A percentile compares a stretch with the other conserved stretches of the same genome.
Evolutionary conservation across 2,797 vertebrate genomes (phyloP).

Genomic region (Paguma larvata): DNA sequence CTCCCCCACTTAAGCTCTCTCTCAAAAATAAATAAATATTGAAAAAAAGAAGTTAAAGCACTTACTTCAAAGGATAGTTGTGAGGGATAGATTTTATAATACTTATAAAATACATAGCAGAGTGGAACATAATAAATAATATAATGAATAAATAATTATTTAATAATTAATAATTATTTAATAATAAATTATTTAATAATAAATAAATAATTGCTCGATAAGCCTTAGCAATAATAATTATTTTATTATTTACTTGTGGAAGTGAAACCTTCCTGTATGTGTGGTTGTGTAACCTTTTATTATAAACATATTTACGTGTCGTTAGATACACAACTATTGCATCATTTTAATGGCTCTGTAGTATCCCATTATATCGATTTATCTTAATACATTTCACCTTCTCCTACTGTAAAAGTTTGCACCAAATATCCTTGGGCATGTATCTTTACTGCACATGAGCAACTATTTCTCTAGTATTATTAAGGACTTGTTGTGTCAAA

Average conservation of each 20-base stretch:
- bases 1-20: no score
- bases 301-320: not conserved
- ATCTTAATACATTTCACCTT: not conserved
- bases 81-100: not conserved
- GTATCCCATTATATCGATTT: not conserved
- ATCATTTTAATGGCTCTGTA: not conserved
- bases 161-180: no score
- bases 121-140: conserved; percentile 6
- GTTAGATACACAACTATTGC: not conserved
- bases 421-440: not conserved
- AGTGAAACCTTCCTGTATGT: not conserved
- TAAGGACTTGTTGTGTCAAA: not conserved
- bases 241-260: conserved; percentile 38
- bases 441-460: not conserved
- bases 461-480: conserved; percentile 2
- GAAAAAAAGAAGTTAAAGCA: conserved; percentile 52
- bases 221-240: not conserved
- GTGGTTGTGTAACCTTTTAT: not conserved
- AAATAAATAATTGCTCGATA: not conserved
- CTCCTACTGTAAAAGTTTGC: conserved; percentile 2
- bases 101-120: not conserved
- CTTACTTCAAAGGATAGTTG: not conserved
- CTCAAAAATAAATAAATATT: no score
- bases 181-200: no score
- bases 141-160: no score